phyloP scores from a whole-genome alignment of 2,888 invertebrate genomes.

The Polydrusus cervinus region DNA sequence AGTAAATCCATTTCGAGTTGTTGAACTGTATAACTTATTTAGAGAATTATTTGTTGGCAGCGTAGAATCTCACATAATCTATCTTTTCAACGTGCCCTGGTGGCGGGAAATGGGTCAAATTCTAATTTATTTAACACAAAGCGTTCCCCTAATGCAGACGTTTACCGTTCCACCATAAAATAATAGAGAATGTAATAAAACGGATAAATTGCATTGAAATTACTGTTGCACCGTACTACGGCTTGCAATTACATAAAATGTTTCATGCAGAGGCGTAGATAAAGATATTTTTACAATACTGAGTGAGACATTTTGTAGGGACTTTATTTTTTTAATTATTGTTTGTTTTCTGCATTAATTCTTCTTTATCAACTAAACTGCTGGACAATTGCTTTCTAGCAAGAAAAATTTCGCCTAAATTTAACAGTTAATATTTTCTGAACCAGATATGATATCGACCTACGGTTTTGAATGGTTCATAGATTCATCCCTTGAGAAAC shows the following conservation, averaged over 20 bases:
- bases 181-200: slow-evolving; percentile 50
- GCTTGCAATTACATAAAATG: slow-evolving; percentile 48
- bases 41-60: slow-evolving; percentile 31
- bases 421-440: too few relatives aligned
- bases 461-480: too few relatives aligned
- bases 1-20: neutral
- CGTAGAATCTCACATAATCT: slow-evolving; percentile 34
- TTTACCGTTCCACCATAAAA: slow-evolving; percentile 45
- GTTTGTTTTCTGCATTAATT: too few relatives aligned
- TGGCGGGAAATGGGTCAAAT: slow-evolving; percentile 33
- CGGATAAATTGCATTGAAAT: slow-evolving; percentile 52
- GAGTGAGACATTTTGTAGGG: too few relatives aligned
- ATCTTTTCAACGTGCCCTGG: slow-evolving; percentile 25
- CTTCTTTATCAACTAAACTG: too few relatives aligned
- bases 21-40: slow-evolving; percentile 24
- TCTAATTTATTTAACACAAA: slow-evolving; percentile 52
- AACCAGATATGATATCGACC: too few relatives aligned
- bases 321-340: too few relatives aligned
- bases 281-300: neutral
- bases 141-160: slow-evolving; percentile 41
- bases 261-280: slow-evolving; percentile 28
- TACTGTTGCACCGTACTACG: slow-evolving; percentile 41
- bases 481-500: too few relatives aligned
- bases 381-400: too few relatives aligned
- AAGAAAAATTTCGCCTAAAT: too few relatives aligned